These are phyloP conservation scores for Montifringilla adamsi DNA, from an alignment of 2,113 vertebrate species.

Conservation along the genomic window DNA sequence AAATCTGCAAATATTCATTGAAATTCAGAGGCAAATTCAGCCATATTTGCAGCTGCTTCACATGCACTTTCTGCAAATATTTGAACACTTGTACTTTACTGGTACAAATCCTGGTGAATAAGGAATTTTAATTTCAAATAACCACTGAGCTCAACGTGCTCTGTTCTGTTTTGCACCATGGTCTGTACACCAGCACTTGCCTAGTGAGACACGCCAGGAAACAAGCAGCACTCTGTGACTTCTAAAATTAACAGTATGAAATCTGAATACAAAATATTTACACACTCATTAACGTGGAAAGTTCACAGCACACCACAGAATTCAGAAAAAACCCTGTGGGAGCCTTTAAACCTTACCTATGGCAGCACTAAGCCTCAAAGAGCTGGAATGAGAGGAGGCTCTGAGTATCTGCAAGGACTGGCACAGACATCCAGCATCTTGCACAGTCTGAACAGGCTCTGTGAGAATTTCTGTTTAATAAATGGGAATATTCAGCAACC, in stretches of 20 bases:
- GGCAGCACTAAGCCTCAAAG: background rate
- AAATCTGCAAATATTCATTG: background rate
- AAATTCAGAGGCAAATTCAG: background rate
- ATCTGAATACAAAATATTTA: background rate
- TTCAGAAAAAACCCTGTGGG: background rate
- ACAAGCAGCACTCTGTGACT: background rate
- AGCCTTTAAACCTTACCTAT: background rate
- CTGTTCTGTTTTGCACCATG: fast-evolving
- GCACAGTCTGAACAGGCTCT: background rate
- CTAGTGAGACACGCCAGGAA: background rate
- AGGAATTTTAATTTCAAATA: background rate
- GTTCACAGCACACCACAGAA: background rate
- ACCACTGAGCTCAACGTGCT: background rate
- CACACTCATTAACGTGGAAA: background rate
- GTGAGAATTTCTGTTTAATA: background rate
- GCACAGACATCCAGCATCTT: background rate
- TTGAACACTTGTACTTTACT: slow-evolving; percentile 5
- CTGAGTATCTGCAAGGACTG: background rate
- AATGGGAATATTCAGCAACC: background rate
- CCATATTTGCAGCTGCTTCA: background rate
- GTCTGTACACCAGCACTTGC: background rate
- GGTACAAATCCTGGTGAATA: background rate
- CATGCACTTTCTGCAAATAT: slow-evolving; percentile 15
- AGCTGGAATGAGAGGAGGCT: background rate
- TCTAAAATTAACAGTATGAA: background rate